These are phyloP conservation scores for Automeris io DNA, from an alignment of 2,888 invertebrate genomes.

Conservation along the genomic window DNA sequence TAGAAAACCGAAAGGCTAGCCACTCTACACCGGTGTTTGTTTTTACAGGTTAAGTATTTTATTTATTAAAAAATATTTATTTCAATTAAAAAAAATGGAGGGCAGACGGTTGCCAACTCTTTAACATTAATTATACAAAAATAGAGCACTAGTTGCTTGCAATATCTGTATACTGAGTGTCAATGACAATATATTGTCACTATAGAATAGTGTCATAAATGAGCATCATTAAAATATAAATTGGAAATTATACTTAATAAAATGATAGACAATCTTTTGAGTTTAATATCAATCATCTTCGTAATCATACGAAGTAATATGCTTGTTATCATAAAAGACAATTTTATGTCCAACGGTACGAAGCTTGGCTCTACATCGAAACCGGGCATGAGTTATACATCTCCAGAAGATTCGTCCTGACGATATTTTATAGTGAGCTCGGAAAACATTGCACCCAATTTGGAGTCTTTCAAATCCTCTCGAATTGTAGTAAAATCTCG, in stretches of 20 bases:
- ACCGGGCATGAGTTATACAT: constrained; percentile 9
- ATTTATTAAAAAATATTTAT: neutral
- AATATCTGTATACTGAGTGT: no score
- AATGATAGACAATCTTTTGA: neutral
- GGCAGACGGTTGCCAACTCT: neutral
- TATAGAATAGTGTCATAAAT: no score
- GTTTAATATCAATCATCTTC: neutral
- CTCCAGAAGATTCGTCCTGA: constrained; percentile 4
- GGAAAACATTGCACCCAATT: neutral
- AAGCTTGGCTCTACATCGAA: constrained; percentile 7
- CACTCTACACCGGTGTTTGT: no score
- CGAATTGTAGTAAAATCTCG: neutral
- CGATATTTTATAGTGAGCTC: neutral
- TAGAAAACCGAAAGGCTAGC: no score
- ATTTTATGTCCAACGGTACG: constrained; percentile 5
- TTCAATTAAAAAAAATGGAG: neutral
- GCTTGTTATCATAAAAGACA: neutral
- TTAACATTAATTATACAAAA: neutral
- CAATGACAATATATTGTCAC: no score
- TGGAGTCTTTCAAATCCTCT: constrained; percentile 1
- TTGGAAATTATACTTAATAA: no score
- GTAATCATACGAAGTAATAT: neutral
- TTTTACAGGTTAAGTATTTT: constrained; percentile 1
- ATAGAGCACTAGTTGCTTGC: no score
- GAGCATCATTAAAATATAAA: no score